Base-by-base conservation (phyloP, 1,140 invertebrate species). In the Adoxophyes honmai region DNA sequence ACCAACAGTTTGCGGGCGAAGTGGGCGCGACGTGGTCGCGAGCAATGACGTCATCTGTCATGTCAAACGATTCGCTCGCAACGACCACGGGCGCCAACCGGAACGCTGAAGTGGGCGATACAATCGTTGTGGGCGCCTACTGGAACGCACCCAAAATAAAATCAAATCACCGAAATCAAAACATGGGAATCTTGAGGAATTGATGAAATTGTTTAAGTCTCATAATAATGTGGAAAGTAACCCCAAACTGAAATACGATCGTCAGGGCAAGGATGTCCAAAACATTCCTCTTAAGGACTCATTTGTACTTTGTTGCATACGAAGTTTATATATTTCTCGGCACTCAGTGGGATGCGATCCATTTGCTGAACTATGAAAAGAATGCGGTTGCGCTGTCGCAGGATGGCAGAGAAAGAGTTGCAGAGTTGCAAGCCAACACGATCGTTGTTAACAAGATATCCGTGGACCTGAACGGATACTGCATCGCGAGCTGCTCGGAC, bases 321-420 rank as follows among this genome's bases (percentile, higher is more conserved):
- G 11, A 98, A 98, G 94, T 98, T 98, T 88, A 90, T 99, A 7
- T 97, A n/a, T n/a, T 96, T 71, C 77, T 99, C 51, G 98, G 98
- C 34, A 98, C 96, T 14, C 94, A 96, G 75, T 96, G 94, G 93
- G 98, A 98, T 4, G 91, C 93, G 55, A 94, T 99, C 39, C 94
- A 98, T 81, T 90, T 99, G 34, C 80, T 99, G 13, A 98, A 99
- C 82, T 97, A 98, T 84, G 94, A 97, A 77, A 98, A 98, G 0
- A 97, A 99, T 81, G 93, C 91, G 15, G 93, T 96, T 1, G 75
- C 90, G 5, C 81, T 88, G 44, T 83, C 90, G 21, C 75, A 88
- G 39, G 90, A 88, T 38, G 91, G 89, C 13, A 90, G 92, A 60
- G 92, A 92, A 33, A 94, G 94, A 72, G n/a, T n/a, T n/a, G n/a